Conservation (phyloP, 2,797 vertebrate species). For the Falco rusticolus region DNA sequence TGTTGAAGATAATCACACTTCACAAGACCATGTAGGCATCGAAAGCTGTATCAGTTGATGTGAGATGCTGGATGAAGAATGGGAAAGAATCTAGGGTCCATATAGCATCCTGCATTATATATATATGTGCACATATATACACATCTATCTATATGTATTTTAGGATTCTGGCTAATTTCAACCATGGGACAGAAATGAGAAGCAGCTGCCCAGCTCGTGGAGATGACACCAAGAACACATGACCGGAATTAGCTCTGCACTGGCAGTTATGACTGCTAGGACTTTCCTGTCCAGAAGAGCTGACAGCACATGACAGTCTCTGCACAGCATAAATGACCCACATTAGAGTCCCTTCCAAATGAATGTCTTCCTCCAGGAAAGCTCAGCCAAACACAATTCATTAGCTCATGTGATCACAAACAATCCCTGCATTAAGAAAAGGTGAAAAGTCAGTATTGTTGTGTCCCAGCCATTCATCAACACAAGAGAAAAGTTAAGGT, state of each 20-base stretch:
- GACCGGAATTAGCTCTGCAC: not conserved
- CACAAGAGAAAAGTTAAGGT: not conserved
- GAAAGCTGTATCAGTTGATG: not conserved
- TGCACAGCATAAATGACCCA: not conserved
- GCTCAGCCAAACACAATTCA: not conserved
- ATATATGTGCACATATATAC: not conserved
- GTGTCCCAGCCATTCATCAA: not conserved
- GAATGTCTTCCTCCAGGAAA: not conserved
- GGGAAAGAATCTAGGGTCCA: not conserved
- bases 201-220: not conserved
- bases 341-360: not conserved
- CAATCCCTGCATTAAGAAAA: not conserved
- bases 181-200: not conserved
- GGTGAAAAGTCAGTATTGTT: not conserved
- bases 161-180: not conserved
- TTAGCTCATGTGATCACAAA: not conserved
- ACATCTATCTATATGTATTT: not conserved
- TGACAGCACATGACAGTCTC: not conserved
- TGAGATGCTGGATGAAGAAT: not conserved
- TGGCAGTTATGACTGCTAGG: fast-evolving
- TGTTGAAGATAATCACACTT: not conserved
- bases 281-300: not conserved
- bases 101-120: not conserved
- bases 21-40: not conserved
- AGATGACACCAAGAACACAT: not conserved